These are phyloP conservation scores for Acipenser oxyrinchus DNA, from an alignment of 2,797 vertebrate species.

Conservation along the genomic window DNA sequence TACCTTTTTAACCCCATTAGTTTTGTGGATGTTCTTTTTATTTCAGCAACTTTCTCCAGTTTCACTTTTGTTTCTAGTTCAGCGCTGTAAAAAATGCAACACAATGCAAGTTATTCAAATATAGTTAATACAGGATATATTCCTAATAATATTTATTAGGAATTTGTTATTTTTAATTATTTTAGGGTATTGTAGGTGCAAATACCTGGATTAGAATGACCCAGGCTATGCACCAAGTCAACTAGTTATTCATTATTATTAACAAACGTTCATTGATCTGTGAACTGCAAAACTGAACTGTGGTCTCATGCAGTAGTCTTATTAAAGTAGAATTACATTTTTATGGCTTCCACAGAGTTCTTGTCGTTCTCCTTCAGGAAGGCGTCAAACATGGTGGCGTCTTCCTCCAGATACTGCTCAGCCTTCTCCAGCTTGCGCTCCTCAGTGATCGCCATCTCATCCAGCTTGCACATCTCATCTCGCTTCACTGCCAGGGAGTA, in stretches of 20 bases:
- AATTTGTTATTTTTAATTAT: neutral
- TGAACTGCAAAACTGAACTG: neutral
- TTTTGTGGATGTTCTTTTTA: constrained; percentile 62
- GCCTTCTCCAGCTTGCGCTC: constrained; percentile 62
- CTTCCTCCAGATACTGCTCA: constrained; percentile 60
- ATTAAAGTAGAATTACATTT: constrained; percentile 50
- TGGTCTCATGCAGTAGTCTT: no score
- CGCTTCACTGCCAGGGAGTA: constrained; percentile 65
- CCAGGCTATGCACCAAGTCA: neutral
- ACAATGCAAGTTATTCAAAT: constrained; percentile 6
- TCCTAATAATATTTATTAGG: neutral
- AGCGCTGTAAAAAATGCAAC: constrained; percentile 50
- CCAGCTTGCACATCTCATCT: constrained; percentile 65
- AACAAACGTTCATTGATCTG: neutral
- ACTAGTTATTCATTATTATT: neutral
- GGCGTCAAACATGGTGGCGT: constrained; percentile 62
- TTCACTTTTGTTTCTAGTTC: constrained; percentile 71
- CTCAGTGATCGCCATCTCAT: constrained; percentile 49
- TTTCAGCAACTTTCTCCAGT: constrained; percentile 63
- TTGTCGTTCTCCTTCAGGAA: constrained; percentile 76
- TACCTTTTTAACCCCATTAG: constrained; percentile 74
- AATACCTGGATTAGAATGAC: neutral
- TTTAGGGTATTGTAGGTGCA: no score
- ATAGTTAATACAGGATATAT: neutral
- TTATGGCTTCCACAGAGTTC: constrained; percentile 66